Evolutionary conservation across 2,888 invertebrate species (phyloP), one percentile per base, ranked within the genome.

Genomic region (Cheiracanthium punctorium): DNA sequence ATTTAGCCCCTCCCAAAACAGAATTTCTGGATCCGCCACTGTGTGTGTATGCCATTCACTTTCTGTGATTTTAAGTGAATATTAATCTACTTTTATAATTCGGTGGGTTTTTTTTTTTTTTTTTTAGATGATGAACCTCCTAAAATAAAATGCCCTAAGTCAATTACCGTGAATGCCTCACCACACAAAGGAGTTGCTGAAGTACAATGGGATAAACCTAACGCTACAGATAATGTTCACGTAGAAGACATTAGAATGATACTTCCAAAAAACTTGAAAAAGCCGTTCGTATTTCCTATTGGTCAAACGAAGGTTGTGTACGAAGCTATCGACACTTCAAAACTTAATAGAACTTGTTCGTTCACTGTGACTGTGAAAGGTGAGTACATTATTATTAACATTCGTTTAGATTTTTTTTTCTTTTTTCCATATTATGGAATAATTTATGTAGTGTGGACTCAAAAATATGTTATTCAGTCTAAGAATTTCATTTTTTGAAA

Each of bases 41-140:
- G n/a, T n/a, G n/a, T n/a, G n/a, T n/a, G n/a, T n/a, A n/a, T n/a
- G n/a, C n/a, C n/a, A n/a, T n/a, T n/a, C n/a, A n/a, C n/a, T n/a
- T n/a, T n/a, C n/a, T n/a, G n/a, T n/a, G n/a, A n/a, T 37, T 7
- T 37, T 10, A 37, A 4, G 37, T 10, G 37, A 37, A 37, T 7
- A 7, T 37, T 37, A 4, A 37, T 4, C 37, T 37, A 37, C 37
- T 4, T 37, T 37, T 37, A 37, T 37, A 4, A 37, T 37, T 37
- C 4, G 37, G 10, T 10, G 7, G 37, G 7, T 10, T 37, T 37
- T 37, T 37, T 37, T 37, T 37, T 37, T 37, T 37, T 37, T 37
- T 37, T 37, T 37, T 37, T 52, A 88, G 88, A 88, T 84, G 43
- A 32, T 8, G 71, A 69, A 12, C 80, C 72, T 5, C 88, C 88